These are phyloP conservation scores for Kryptolebias marmoratus DNA, from an alignment of 2,113 vertebrate species.

Conservation along the genomic window DNA sequence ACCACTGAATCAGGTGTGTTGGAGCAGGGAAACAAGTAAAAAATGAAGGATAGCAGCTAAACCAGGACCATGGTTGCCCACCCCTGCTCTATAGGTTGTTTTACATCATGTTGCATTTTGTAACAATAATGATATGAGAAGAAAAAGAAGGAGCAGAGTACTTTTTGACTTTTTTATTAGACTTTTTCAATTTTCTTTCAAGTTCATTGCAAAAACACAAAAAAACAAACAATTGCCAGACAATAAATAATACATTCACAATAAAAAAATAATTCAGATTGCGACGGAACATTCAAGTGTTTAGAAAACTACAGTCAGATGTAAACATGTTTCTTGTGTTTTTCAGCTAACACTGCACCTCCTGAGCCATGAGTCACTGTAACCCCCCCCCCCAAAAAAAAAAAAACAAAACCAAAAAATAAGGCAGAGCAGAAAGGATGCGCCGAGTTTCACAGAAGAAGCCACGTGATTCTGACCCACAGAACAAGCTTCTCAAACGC, in stretches of 20 bases:
- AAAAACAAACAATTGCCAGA: slow-evolving; percentile 53
- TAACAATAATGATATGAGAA: neutral
- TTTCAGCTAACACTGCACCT: slow-evolving; percentile 19
- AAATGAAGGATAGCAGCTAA: too few species aligned
- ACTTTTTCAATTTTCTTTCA: slow-evolving; percentile 30
- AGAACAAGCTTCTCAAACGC: slow-evolving; percentile 60
- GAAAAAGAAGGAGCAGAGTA: slow-evolving; percentile 1
- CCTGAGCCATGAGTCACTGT: slow-evolving; percentile 34
- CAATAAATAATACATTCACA: slow-evolving; percentile 81
- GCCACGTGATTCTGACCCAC: slow-evolving; percentile 65
- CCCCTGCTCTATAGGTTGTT: too few species aligned
- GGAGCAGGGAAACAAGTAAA: too few species aligned
- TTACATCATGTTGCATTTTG: too few species aligned
- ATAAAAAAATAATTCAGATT: slow-evolving; percentile 64
- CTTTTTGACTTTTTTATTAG: slow-evolving; percentile 38
- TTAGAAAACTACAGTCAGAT: slow-evolving; percentile 65
- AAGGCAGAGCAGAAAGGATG: slow-evolving; percentile 66
- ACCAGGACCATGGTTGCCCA: too few species aligned
- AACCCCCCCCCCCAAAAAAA: too few species aligned
- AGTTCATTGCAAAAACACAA: slow-evolving; percentile 45
- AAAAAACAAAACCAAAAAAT: too few species aligned
- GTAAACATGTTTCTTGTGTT: slow-evolving; percentile 69
- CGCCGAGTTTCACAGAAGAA: slow-evolving; percentile 67
- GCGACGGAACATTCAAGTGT: slow-evolving; percentile 74
- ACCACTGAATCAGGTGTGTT: too few species aligned